These are phyloP conservation scores for Maconellicoccus hirsutus DNA, from an alignment of 1,140 invertebrate genomes.

Conservation along the genomic window DNA sequence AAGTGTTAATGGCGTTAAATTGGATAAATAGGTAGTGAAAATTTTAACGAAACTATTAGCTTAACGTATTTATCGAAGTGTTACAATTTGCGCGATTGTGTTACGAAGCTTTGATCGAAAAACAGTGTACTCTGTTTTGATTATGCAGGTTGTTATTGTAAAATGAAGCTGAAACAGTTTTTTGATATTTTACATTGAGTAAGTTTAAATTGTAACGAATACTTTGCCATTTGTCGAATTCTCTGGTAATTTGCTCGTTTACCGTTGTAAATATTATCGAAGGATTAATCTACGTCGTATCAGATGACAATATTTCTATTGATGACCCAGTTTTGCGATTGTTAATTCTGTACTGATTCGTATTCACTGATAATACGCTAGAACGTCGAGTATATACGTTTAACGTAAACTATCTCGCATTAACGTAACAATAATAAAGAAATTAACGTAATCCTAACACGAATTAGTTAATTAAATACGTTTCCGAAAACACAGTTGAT, in stretches of 20 bases:
- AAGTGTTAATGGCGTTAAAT: constrained; percentile 21
- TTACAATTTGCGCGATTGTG: not conserved
- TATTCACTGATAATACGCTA: constrained; percentile 11
- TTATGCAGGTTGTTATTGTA: not conserved
- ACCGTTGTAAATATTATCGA: not conserved
- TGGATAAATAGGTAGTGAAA: constrained; percentile 21
- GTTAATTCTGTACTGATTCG: not conserved
- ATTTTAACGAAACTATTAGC: not conserved
- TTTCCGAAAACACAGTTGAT: not conserved
- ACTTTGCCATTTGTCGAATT: not conserved
- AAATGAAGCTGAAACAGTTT: not conserved
- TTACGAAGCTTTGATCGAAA: not conserved
- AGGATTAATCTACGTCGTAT: not conserved
- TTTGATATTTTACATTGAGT: not conserved
- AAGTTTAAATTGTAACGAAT: not conserved
- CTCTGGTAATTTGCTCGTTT: not conserved
- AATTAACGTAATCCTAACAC: no score
- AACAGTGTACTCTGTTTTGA: not conserved
- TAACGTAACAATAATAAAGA: no score
- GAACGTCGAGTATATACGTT: not conserved
- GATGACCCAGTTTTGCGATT: constrained; percentile 16
- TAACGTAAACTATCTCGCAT: no score
- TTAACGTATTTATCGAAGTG: not conserved
- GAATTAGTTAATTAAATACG: no score
- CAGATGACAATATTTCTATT: not conserved